phyloP scores from a whole-genome alignment of 2,113 vertebrate species.

The Dinomys branickii region DNA sequence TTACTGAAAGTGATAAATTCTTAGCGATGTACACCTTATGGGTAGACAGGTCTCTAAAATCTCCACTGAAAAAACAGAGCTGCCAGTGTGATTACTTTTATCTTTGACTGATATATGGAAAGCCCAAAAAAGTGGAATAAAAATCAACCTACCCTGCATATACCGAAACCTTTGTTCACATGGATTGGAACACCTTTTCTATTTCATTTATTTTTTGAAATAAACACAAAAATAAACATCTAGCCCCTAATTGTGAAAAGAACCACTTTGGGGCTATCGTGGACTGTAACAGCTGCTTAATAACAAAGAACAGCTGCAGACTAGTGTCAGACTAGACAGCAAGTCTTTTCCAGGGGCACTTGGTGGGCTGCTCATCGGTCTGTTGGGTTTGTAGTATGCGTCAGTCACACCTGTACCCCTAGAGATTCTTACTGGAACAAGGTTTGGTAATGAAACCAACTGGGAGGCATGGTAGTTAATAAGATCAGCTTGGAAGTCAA shows the following conservation, averaged over 20 bases:
- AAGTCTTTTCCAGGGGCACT: neutral
- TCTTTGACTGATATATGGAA: neutral
- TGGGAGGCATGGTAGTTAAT: neutral
- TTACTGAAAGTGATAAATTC: slow-evolving; percentile 4
- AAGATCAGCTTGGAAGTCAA: neutral
- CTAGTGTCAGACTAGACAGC: neutral
- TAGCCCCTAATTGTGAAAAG: neutral
- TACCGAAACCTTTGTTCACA: neutral
- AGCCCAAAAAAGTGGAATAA: neutral
- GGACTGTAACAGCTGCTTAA: neutral
- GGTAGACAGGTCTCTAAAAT: neutral
- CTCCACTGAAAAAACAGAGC: slow-evolving; percentile 24
- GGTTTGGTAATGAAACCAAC: neutral
- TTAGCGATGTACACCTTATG: neutral
- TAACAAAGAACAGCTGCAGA: neutral
- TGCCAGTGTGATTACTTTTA: slow-evolving; percentile 19
- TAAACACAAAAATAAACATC: neutral
- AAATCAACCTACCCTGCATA: neutral
- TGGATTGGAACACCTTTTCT: neutral
- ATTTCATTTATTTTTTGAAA: neutral
- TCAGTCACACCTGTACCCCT: too few relatives aligned
- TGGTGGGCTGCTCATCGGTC: neutral
- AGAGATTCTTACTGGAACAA: neutral
- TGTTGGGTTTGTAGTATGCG: rapidly evolving
- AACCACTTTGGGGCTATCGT: neutral